Evolutionary conservation across 1,140 invertebrate species (phyloP), one percentile per base, ranked within the genome.

Genomic region (Elymnias hypermnestra): DNA sequence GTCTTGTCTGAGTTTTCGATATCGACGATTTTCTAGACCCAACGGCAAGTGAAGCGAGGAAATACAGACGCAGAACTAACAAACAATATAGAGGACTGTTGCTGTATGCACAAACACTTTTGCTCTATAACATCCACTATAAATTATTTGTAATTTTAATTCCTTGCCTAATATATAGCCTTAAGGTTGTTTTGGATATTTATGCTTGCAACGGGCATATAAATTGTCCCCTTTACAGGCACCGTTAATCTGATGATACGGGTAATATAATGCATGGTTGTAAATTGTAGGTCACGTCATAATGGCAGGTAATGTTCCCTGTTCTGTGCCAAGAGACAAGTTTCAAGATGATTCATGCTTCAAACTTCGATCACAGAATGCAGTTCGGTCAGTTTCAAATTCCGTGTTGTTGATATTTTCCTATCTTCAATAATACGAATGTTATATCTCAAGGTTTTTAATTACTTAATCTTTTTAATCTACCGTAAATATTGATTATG

Each of bases 311-410:
- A 62, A 63, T 68, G 64, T 59, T 61, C 48, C 40, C 28, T 25
- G 22, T 62, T 58, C 57, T 47, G 44, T 76, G 76, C 71, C 71
- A 82, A 78, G 67, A 65, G 14, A 33, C 60, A 25, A 57, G 45
- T 54, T 60, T 43, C 60, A 47, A 62, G 58, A 57, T 83, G 78
- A 83, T 61, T 83, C 75, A 83, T 51, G 18, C 64, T 53, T 44
- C 44, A 36, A 52, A 62, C 57, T 57, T 53, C 60, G 46, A 57
- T 57, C 57, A 42, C 55, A 69, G 68, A 79, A 83, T 79, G 75
- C 69, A 73, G 72, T 72, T 66, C 31, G 71, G 63, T 66, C 62
- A 67, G 63, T 70, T 64, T 58, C 63, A 49, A 60, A 8, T 40
- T 39, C 19, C 41, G 26, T 12, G 22, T 15, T 39, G 40, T 33